A percentile compares a stretch with the other conserved stretches of the same genome.
These are phyloP conservation scores for Brachypodius melanocephalos DNA, from an alignment of 2,113 vertebrate species.

Conservation along the genomic window DNA sequence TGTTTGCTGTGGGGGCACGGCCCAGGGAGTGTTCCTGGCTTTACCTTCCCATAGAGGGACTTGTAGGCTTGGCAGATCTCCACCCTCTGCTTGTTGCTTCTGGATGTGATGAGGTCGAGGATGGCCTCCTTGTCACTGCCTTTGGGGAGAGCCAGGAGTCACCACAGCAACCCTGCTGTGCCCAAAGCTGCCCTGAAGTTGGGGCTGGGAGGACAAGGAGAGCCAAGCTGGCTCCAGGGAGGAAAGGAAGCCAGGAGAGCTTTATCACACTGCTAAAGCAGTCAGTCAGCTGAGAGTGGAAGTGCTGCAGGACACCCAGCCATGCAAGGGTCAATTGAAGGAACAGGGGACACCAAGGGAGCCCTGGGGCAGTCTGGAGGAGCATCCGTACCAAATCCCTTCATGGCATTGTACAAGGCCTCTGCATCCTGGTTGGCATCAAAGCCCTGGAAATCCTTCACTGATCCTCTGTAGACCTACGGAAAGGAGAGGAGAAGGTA, in stretches of 20 bases:
- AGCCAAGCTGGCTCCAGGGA: background rate
- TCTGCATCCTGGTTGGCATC: slow-evolving; percentile 85
- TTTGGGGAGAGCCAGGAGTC: slow-evolving; percentile 27
- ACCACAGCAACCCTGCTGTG: background rate
- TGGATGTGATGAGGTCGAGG: slow-evolving; percentile 86
- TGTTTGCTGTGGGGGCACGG: fast-evolving
- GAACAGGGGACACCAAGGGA: background rate
- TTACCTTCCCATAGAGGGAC: slow-evolving; percentile 90
- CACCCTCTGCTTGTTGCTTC: slow-evolving; percentile 90
- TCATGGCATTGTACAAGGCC: slow-evolving; percentile 91
- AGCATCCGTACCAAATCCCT: slow-evolving; percentile 86
- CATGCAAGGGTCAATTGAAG: background rate
- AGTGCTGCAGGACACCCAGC: background rate
- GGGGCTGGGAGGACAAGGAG: background rate
- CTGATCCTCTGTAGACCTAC: slow-evolving; percentile 88
- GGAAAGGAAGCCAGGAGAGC: background rate
- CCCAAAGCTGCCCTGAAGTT: background rate
- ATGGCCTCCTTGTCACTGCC: slow-evolving; percentile 97
- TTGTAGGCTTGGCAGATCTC: slow-evolving; percentile 88
- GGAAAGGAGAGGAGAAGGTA: background rate
- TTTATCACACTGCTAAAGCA: background rate
- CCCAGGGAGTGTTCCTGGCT: background rate
- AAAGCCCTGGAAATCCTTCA: slow-evolving; percentile 82
- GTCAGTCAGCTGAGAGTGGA: background rate
- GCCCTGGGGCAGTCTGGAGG: fast-evolving